phyloP scores from a whole-genome alignment of 2,113 vertebrate genomes.

The Ceuthmochares aereus region DNA sequence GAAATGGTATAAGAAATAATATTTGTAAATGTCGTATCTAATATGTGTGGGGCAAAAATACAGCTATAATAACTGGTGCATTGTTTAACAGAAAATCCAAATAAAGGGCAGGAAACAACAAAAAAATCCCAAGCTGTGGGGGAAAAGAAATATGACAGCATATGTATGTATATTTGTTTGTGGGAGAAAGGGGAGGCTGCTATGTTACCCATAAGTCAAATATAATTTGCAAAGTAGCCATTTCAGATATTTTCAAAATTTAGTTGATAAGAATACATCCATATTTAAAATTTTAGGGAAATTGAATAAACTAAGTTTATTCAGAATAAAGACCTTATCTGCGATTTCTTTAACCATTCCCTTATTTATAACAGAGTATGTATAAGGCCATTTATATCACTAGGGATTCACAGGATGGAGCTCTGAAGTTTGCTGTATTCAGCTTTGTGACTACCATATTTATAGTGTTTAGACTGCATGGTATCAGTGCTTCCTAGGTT shows the following conservation, averaged over 20 bases:
- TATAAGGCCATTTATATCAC: background rate
- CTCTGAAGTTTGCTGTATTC: slow-evolving; percentile 8
- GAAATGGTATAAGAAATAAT: background rate
- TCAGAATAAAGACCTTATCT: background rate
- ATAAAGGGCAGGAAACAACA: background rate
- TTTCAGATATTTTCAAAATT: background rate
- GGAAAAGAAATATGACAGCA: background rate
- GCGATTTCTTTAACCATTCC: background rate
- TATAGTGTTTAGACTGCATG: slow-evolving; percentile 42
- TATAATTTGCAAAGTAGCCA: background rate
- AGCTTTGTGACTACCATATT: slow-evolving; percentile 1
- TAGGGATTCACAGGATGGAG: background rate
- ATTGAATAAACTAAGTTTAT: background rate
- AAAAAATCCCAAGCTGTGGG: background rate
- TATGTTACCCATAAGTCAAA: background rate
- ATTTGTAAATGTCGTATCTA: background rate
- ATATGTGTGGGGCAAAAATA: background rate
- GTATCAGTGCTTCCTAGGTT: slow-evolving; percentile 45
- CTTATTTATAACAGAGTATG: background rate
- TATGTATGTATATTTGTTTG: background rate
- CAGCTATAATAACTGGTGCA: background rate
- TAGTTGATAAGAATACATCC: background rate
- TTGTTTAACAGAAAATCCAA: background rate
- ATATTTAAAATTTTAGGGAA: background rate
- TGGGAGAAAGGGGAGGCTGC: background rate